Evolutionary conservation across 2,113 vertebrate genomes (phyloP), one percentile per base, ranked within the genome.

Genomic region (Pelusios castaneus): DNA sequence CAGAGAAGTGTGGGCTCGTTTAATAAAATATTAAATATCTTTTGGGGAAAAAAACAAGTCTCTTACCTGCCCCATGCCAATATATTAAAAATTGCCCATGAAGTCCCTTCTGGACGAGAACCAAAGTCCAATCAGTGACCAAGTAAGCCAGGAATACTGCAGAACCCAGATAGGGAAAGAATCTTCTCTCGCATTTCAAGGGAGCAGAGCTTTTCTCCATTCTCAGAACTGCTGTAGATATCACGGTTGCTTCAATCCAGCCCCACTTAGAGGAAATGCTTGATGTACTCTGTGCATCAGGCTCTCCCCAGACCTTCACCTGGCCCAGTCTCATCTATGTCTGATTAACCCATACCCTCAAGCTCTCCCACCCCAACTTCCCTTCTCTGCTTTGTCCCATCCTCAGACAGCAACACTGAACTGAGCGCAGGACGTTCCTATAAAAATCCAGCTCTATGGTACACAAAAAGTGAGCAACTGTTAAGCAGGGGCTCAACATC

Each of bases 271-370:
- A 55, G 41, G 25, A 38, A 67, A 0, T 56, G 90, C 4, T 8
- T 91, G 31, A 6, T 21, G 8, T 4, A 0, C 34, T 67, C 80
- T 38, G 41, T 0, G 0, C 16, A 49, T 6, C 25, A 90, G 7
- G 5, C 25, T 76, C 31, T 3, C 51, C 82, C 4, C 51, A 86
- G 47, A 41, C 4, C 34, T 25, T 6, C 31, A 63, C 60, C 31
- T 13, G 24, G n/a, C 84, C 60, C 29, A 24, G 5, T 55, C 19
- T 82, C 54, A 45, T 54, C 25, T 52, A 1, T 9, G 43, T 45
- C 47, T 81, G 22, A 34, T 55, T 52, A 8, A 82, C 3, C 67
- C 21, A 73, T 10, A 43, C 22, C 22, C 10, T 73, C 70, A 73
- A 38, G 25, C n/a, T 41, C 19, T 22, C 22, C 38, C 38, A 73